Base-by-base conservation (phyloP, 2,113 vertebrate species). In the Phrynosoma platyrhinos region DNA sequence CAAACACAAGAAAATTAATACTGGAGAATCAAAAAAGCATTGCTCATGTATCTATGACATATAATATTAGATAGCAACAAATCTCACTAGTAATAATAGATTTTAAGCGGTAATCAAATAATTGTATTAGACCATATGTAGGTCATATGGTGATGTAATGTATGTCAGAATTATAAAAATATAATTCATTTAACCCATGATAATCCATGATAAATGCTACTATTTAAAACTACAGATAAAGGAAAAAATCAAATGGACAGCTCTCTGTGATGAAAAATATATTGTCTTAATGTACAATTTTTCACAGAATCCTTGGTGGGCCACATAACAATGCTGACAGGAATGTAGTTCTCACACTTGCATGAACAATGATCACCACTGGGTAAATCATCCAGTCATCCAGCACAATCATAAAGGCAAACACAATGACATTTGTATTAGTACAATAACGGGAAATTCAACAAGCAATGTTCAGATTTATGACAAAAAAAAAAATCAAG, bases 291-390 rank as follows among this genome's bases (percentile, higher is more conserved):
- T 77, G 16, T 32, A 75, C 72, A 68, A 20, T 64, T 20, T n/a
- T 42, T 62, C 21, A 77, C 72, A 85, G 21, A 42, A 76, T 85
- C 72, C 55, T 85, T 64, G 36, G 72, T 64, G 72, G 13, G 32
- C 4, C 36, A 42, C 53, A 76, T 85, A 72, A 64, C 71, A 84
- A 9, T 72, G 18, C 12, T 71, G 58, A 75, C 71, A 75, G 16
- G 21, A 62, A 25, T 83, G 64, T 75, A 84, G 21, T 84, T 58
- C 23, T 75, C 68, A 72, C 53, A 71, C 71, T 75, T 84, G 52
- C 72, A 62, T 75, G 71, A 55, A 84, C 83, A 75, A 58, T 84
- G 23, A 84, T 27, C 32, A 84, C 71, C 71, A 75, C 3, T 84
- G 83, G 71, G n/a, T 25, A 12, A 75, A 32, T 62, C 23, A 76